phyloP scores from a whole-genome alignment of 2,113 vertebrate genomes.

The Chaetodon auriga region DNA sequence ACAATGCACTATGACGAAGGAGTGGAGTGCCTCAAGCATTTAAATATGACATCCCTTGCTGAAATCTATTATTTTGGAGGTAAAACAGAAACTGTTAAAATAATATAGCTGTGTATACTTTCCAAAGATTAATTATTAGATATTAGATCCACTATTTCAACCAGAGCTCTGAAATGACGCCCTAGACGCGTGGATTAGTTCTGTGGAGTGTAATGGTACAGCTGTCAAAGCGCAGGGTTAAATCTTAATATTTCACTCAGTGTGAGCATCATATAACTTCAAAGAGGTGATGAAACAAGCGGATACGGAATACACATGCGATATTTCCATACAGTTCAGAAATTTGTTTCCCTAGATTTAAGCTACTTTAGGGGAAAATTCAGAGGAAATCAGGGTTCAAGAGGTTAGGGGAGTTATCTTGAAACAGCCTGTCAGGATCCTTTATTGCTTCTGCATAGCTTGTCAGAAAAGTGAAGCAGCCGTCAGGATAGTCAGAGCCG shows the following conservation, averaged over 20 bases:
- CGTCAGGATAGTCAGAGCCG: conserved; percentile 45
- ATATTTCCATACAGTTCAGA: conserved; percentile 2
- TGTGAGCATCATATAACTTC: conserved; percentile 26
- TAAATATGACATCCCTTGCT: neutral
- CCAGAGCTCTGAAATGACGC: neutral
- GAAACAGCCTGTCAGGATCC: conserved; percentile 48
- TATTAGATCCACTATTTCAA: neutral
- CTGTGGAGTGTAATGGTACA: neutral
- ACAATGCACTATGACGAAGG: neutral
- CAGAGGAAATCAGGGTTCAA: conserved; percentile 36
- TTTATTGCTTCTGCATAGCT: conserved; percentile 24
- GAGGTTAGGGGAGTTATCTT: conserved; percentile 59
- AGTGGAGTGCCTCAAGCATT: neutral
- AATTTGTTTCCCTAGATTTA: neutral
- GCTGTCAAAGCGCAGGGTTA: neutral
- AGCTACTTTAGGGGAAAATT: conserved; percentile 23
- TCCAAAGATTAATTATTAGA: neutral
- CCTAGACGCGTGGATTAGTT: neutral
- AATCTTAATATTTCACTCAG: neutral
- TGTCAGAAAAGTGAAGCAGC: conserved; percentile 54
- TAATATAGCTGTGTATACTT: neutral
- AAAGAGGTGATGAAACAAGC: conserved; percentile 15
- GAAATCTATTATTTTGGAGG: neutral
- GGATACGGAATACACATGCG: conserved; percentile 2
- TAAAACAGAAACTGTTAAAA: neutral